Evolutionary conservation across 2,113 vertebrate species (phyloP).

Genomic region (Nyctibius bracteatus): DNA sequence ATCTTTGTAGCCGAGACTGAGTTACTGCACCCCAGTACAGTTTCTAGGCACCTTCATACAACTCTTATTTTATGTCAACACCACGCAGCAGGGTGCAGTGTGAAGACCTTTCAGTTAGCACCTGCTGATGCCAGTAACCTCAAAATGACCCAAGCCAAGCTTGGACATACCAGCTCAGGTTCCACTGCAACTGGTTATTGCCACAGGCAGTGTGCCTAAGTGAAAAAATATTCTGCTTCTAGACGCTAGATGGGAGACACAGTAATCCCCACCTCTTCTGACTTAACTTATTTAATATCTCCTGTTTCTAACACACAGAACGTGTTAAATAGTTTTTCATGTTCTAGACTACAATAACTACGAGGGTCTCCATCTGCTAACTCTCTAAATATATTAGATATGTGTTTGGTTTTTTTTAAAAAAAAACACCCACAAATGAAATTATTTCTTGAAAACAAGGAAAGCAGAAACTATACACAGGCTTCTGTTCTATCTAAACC

Average conservation of each 20-base stretch:
- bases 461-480: neutral
- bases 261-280: neutral
- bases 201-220: neutral
- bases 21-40: neutral
- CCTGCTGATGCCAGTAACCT: neutral
- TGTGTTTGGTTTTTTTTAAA: neutral
- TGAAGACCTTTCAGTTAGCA: neutral
- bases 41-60: neutral
- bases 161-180: neutral
- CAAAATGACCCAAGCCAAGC: neutral
- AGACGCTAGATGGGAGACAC: neutral
- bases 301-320: neutral
- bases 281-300: neutral
- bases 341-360: neutral
- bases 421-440: neutral
- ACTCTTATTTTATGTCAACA: neutral
- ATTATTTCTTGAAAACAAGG: neutral
- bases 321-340: neutral
- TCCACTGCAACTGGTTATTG: neutral
- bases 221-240: neutral
- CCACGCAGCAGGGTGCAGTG: rapidly evolving
- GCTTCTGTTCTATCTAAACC: neutral
- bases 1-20: neutral
- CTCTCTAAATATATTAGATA: neutral
- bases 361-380: neutral